phyloP scores from a whole-genome alignment of 2,113 vertebrate genomes.

The Gnathonemus echidnorhynchus region DNA sequence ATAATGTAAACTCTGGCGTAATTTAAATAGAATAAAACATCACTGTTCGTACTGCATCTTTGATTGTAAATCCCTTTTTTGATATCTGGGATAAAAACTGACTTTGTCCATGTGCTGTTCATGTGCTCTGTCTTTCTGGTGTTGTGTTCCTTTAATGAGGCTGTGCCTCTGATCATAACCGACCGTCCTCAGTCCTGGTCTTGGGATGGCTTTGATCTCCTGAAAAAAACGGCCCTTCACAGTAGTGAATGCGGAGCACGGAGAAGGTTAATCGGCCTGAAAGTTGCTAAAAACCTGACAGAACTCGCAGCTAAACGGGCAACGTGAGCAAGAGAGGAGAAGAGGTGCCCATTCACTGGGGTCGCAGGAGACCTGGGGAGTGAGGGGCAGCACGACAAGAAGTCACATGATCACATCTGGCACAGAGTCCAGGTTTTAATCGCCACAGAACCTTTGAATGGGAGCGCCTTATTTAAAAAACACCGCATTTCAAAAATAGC shows the following conservation, averaged over 20 bases:
- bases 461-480: neutral
- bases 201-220: neutral
- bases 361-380: neutral
- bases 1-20: slow-evolving; percentile 42
- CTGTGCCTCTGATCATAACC: neutral
- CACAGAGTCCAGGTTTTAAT: neutral
- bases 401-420: neutral
- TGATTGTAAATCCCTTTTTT: slow-evolving; percentile 7
- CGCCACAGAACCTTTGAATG: neutral
- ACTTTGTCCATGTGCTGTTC: neutral
- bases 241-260: neutral
- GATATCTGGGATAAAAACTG: neutral
- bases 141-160: neutral
- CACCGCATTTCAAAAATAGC: neutral
- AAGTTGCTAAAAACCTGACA: neutral
- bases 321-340: neutral
- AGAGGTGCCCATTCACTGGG: neutral
- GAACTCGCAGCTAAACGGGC: neutral
- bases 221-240: neutral
- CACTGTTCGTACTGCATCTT: slow-evolving; percentile 46
- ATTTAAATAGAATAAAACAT: slow-evolving; percentile 51
- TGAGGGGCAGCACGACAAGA: neutral
- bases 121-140: neutral
- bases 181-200: neutral
- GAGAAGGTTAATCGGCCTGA: neutral